Conservation (phyloP, 2,797 vertebrate genomes). For the Melopsittacus undulatus region DNA sequence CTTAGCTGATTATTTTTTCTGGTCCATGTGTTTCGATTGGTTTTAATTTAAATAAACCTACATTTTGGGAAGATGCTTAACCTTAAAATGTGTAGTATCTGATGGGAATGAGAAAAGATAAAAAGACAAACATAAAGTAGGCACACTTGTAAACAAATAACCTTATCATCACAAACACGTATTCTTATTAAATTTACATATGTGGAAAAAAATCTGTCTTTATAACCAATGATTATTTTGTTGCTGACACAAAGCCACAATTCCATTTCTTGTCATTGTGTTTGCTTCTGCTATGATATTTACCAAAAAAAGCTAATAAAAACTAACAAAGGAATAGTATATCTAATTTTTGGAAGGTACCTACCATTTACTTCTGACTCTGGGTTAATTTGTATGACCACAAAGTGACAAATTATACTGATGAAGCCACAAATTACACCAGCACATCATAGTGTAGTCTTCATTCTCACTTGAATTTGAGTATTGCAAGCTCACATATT, state of each 20-base stretch:
- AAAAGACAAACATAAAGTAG: neutral
- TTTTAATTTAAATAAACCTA: neutral
- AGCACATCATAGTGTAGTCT: neutral
- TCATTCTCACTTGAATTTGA: neutral
- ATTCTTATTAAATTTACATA: neutral
- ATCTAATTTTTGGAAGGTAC: neutral
- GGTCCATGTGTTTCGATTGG: neutral
- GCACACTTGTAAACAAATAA: neutral
- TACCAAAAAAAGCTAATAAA: neutral
- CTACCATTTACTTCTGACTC: neutral
- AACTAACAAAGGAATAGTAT: neutral
- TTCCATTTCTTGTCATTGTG: neutral
- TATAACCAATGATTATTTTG: neutral
- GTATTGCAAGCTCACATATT: neutral
- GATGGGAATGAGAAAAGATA: neutral
- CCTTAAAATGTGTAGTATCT: neutral
- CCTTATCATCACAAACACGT: neutral
- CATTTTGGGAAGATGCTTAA: neutral
- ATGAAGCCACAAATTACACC: neutral
- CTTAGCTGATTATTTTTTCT: neutral
- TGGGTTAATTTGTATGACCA: neutral
- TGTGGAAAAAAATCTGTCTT: neutral
- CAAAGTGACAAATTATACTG: neutral
- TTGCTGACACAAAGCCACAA: neutral
- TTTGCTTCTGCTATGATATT: neutral